Conservation (phyloP, 2,113 vertebrate species). For the Neodon shergylaensis region DNA sequence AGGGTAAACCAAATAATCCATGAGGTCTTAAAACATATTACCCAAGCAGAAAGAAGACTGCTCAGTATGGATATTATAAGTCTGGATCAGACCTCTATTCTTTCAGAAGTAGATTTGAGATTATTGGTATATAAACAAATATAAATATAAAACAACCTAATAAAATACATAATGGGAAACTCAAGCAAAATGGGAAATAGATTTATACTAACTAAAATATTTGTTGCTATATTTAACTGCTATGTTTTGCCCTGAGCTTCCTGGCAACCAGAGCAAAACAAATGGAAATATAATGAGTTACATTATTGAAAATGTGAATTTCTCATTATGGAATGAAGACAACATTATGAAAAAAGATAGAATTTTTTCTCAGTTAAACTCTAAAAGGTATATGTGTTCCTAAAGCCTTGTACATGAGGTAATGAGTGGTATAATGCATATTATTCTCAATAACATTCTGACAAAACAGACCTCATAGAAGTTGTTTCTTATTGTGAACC, state of each 20-base stretch:
- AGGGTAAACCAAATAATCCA: not conserved
- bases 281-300: conserved; percentile 45
- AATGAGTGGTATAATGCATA: not conserved
- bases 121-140: not conserved
- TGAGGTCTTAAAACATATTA: not conserved
- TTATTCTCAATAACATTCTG: not conserved
- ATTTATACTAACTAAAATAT: conserved; percentile 41
- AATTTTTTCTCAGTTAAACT: conserved; percentile 28
- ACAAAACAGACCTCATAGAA: not conserved
- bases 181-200: not conserved
- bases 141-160: conserved; percentile 4
- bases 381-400: not conserved
- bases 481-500: not conserved
- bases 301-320: conserved; percentile 37
- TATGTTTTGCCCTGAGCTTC: conserved; percentile 48
- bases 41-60: not conserved
- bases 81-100: not conserved
- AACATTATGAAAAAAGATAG: not conserved
- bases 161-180: conserved; percentile 44
- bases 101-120: conserved; percentile 40
- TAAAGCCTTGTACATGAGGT: not conserved
- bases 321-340: conserved; percentile 42
- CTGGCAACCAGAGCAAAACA: conserved; percentile 56
- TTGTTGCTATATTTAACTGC: conserved; percentile 29
- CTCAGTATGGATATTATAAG: not conserved